Evolutionary conservation across 2,797 vertebrate genomes (phyloP), one percentile per base, ranked within the genome.

Genomic region (Betta splendens): DNA sequence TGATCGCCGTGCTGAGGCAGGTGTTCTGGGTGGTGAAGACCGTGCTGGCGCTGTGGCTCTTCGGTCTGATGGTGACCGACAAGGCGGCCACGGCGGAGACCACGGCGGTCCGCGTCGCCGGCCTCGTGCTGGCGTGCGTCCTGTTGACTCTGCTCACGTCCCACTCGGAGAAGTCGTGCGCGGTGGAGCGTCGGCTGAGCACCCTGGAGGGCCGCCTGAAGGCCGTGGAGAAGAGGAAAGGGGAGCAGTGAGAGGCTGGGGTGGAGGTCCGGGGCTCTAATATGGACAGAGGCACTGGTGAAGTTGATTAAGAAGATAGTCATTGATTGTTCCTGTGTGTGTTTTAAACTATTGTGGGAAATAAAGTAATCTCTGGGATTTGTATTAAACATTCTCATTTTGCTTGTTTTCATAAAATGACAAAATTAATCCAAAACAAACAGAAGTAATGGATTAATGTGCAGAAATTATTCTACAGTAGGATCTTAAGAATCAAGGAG

Each of bases 11-110:
- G 16, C 2, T 89, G 23, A 79, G 75, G 54, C 79, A 72, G 23
- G 76, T 89, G 28, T 91, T 93, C 83, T 92, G 92, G 92, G 33
- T 91, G 35, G 69, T 93, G 60, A 92, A 87, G 69, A 74, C 67
- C 1, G 69, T 87, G 28, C 28, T 85, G n/a, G 82, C 84, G 0
- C 73, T 91, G 42, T 91, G 91, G 89, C 46, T 92, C 50, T 93
- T 93, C 7, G 72, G 77, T 43, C 80, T 89, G 71, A 92, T 93
- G 7, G 83, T 90, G 69, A 76, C 64, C 0, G 91, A 92, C 64
- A 76, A 80, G 28, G 26, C 25, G 0, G 83, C 85, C n/a, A 17
- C 57, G 0, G 25, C 72, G 0, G 90, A 92, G 22, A 62, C 61
- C 76, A 93, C 85, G 0, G 83, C 87, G 0, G 49, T 86, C 3